These are phyloP conservation scores for Leptopterna dolabrata DNA, from an alignment of 2,888 invertebrate genomes.

Conservation along the genomic window DNA sequence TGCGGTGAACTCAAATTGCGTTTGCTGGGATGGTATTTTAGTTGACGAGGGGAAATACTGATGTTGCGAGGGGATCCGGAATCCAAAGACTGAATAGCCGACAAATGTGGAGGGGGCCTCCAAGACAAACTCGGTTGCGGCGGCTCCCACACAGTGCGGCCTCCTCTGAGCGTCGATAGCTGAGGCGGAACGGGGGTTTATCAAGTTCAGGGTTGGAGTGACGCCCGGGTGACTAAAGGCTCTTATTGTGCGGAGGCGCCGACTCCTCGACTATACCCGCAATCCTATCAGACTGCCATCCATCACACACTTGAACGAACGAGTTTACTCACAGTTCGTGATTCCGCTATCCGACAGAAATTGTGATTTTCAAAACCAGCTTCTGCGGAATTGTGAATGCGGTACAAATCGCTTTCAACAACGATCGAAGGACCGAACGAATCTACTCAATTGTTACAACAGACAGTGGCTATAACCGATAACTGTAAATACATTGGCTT, in stretches of 20 bases:
- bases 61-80: background rate
- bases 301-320: no score
- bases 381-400: no score
- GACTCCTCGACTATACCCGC: background rate
- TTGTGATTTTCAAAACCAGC: no score
- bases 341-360: no score
- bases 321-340: no score
- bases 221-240: background rate
- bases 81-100: conserved; percentile 4
- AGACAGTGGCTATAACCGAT: no score
- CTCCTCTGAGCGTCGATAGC: background rate
- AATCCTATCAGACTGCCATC: background rate
- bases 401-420: no score
- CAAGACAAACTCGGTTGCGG: conserved; percentile 34
- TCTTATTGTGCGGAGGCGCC: background rate
- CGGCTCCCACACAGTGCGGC: background rate
- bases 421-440: no score
- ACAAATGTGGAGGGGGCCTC: conserved; percentile 17
- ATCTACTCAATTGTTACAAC: no score
- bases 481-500: no score
- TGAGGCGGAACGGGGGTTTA: background rate
- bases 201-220: conserved; percentile 5
- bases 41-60: background rate
- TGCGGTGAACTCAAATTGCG: background rate
- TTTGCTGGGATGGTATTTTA: background rate